Conservation (phyloP, 1,140 invertebrate genomes). For the Brevipalpus yothersi region DNA sequence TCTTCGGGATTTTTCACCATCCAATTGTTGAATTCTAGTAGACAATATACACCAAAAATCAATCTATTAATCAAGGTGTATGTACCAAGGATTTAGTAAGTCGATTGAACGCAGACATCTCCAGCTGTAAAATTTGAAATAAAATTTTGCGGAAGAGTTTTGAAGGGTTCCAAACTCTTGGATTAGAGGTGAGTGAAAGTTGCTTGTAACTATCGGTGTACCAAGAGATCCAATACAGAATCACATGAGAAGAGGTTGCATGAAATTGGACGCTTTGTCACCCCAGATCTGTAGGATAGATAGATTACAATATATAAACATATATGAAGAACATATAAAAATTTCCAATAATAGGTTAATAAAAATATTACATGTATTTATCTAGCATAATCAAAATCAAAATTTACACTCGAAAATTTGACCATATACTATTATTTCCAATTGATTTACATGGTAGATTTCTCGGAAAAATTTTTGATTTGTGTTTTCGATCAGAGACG, state of each 20-base stretch:
- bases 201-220: neutral
- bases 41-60: too few species aligned
- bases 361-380: too few species aligned
- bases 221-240: neutral
- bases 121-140: neutral
- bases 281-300: neutral
- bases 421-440: too few species aligned
- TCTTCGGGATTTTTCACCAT: too few species aligned
- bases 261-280: neutral
- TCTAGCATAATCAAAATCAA: too few species aligned
- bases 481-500: too few species aligned
- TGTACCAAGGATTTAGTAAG: neutral
- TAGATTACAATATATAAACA: neutral
- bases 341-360: too few species aligned
- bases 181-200: neutral
- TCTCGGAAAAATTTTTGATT: too few species aligned
- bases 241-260: neutral
- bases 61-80: too few species aligned
- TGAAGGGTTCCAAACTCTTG: neutral
- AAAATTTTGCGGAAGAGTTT: neutral
- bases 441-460: too few species aligned
- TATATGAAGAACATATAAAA: neutral
- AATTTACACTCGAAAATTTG: too few species aligned
- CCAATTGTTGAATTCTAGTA: too few species aligned
- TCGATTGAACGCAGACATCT: neutral